phyloP scores from a whole-genome alignment of 1,140 invertebrate species.

The Drosophila nannoptera region DNA sequence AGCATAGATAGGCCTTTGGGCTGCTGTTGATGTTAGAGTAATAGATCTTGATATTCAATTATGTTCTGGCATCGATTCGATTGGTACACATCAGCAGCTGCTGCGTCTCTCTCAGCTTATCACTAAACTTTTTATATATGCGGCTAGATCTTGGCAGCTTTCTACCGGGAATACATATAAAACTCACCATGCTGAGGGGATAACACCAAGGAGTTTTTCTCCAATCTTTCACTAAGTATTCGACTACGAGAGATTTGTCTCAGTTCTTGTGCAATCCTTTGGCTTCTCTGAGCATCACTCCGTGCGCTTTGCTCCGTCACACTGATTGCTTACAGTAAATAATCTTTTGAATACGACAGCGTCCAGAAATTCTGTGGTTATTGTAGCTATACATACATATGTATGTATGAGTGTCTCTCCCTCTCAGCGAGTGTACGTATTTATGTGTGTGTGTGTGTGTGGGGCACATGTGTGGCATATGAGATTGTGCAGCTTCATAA shows the following conservation, averaged over 20 bases:
- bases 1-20: background rate
- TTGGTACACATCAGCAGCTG: constrained; percentile 40
- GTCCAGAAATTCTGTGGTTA: constrained; percentile 61
- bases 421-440: background rate
- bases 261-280: constrained; percentile 2
- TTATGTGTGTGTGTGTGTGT: constrained; percentile 15
- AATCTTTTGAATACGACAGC: constrained; percentile 59
- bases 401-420: background rate
- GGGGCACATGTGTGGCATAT: constrained; percentile 66
- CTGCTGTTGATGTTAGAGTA: background rate
- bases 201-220: background rate
- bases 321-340: constrained; percentile 60
- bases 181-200: constrained; percentile 25
- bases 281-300: constrained; percentile 24
- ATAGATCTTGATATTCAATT: background rate
- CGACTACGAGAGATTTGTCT: constrained; percentile 21
- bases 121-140: constrained; percentile 18
- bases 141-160: background rate
- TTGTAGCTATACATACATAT: background rate
- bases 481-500: constrained; percentile 49
- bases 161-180: background rate
- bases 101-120: constrained; percentile 30
- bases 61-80: constrained; percentile 10
- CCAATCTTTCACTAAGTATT: background rate
- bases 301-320: constrained; percentile 23